Conservation (phyloP, 2,113 vertebrate genomes). For the Odocoileus virginianus region DNA sequence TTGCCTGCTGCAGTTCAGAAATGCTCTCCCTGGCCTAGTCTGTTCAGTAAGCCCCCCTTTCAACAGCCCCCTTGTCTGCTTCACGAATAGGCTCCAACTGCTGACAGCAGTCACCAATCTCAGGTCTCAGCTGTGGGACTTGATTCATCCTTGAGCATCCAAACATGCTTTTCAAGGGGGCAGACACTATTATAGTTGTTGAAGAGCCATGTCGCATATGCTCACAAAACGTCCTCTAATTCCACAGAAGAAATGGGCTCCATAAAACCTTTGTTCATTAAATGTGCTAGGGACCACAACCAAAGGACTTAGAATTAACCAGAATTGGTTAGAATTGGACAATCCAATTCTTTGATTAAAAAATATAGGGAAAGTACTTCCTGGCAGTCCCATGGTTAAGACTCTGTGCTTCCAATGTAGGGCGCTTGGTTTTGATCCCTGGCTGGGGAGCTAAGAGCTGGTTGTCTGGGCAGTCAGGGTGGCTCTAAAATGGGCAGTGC, state of each 20-base stretch:
- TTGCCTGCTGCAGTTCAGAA: not conserved
- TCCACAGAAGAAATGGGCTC: not conserved
- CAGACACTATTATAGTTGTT: not conserved
- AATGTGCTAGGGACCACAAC: not conserved
- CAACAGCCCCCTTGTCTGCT: not conserved
- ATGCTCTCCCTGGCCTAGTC: not conserved
- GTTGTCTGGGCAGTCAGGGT: not conserved
- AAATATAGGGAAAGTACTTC: not conserved
- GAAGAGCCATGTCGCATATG: not conserved
- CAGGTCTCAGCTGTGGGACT: not conserved
- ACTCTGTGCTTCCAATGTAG: not conserved
- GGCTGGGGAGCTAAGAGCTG: not conserved
- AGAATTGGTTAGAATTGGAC: not conserved
- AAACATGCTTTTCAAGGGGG: not conserved
- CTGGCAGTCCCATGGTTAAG: not conserved
- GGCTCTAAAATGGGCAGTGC: not conserved
- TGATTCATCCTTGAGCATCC: not conserved
- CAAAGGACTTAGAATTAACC: slow-evolving; percentile 6
- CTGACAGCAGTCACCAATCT: not conserved
- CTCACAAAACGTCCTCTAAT: not conserved
- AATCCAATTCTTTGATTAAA: slow-evolving; percentile 6
- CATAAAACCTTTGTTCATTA: not conserved
- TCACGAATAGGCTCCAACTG: not conserved
- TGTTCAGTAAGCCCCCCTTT: not conserved
- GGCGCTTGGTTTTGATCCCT: not conserved